Base-by-base conservation (phyloP, 2,888 invertebrate genomes). In the Rhorus exstirpatorius region DNA sequence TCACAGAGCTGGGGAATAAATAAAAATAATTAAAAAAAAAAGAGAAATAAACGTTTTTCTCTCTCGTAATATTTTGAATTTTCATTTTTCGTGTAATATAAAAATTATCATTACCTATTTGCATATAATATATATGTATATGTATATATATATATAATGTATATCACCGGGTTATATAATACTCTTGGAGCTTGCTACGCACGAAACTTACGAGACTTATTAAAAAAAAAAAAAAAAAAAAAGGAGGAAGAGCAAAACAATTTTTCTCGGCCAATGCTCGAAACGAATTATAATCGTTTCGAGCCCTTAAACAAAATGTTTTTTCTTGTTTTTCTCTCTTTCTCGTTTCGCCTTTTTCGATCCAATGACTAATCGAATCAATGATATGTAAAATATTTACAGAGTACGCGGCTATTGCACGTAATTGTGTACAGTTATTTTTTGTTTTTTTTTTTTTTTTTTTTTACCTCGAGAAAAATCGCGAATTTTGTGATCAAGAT, bases 301-400 rank as follows among this genome's bases (percentile, higher is more conserved):
- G 67, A 38, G 24, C 31, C n/a, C 1, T 3, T 44, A 12, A 65
- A 63, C 55, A 26, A 38, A 58, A 58, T 24, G 41, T 31, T 55
- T 51, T 21, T 46, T 70, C 26, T 70, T 2, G 10, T 67, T 58
- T 71, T n/a, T n/a, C n/a, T n/a, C n/a, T n/a, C n/a, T n/a, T n/a
- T n/a, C n/a, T n/a, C n/a, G n/a, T 14, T 17, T 8, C 8, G 31
- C 26, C 12, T 35, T 44, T 55, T 38, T 24, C 46, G 70, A 79
- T 51, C 35, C 67, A 58, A 58, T 51, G 68, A 60, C 14, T 46
- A 51, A 81, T 67, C 58, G 19, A 31, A 19, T 70, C 12, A 44
- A 31, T 80, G 83, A 83, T 83, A 83, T 83, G 83, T 80, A 17
- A 26, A 80, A 53, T 83, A 80, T 83, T 76, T 83, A 79, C 83